Conservation (phyloP, 2,797 vertebrate species). For the Liparis tanakae region DNA sequence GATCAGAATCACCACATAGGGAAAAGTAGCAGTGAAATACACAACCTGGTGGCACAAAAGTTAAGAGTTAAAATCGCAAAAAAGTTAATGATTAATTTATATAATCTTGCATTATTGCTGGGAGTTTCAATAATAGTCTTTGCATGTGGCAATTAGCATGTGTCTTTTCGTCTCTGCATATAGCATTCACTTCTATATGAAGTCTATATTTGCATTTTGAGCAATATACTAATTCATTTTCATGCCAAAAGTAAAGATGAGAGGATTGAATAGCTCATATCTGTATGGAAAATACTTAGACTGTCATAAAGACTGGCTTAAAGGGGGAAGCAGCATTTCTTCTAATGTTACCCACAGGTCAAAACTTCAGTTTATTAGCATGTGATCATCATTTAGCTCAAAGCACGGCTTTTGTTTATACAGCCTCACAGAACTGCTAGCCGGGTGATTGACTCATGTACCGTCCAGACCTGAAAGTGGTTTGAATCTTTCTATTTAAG, state of each 20-base stretch:
- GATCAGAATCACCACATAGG: conserved; percentile 89
- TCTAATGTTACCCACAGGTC: not conserved
- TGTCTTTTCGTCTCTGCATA: not conserved
- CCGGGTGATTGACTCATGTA: not conserved
- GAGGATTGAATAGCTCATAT: not conserved
- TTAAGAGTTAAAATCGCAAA: not conserved
- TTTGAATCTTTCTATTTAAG: not conserved
- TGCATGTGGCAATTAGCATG: not conserved
- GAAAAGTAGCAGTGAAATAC: conserved; percentile 94
- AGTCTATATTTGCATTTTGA: not conserved
- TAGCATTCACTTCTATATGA: not conserved
- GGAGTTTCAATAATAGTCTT: not conserved
- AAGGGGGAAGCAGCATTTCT: not conserved
- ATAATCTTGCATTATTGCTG: not conserved
- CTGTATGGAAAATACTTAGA: not conserved
- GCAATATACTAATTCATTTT: not conserved
- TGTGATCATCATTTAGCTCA: not conserved
- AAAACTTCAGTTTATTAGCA: not conserved
- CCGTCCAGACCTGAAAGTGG: not conserved
- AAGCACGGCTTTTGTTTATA: not conserved
- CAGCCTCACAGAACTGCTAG: not conserved
- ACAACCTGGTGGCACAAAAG: conserved; percentile 84
- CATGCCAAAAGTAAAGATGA: not conserved
- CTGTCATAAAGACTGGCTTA: not conserved
- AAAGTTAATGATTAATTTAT: not conserved